Percentiles rank a stretch among this genome's conserved stretches.
Conservation (phyloP, 2,113 vertebrate genomes). For the Isurus oxyrinchus region DNA sequence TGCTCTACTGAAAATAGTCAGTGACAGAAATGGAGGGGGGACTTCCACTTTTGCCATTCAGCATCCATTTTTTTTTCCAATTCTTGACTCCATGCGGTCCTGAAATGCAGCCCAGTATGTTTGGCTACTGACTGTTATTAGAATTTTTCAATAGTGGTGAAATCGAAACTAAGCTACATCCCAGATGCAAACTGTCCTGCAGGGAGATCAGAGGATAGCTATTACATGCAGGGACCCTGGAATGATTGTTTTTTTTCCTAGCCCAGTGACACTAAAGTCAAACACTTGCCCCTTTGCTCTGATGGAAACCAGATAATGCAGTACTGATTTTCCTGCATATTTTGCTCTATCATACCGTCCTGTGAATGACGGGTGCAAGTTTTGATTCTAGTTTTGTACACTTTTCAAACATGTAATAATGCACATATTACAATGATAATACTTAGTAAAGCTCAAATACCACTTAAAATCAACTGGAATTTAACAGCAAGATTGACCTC, state of each 20-base stretch:
- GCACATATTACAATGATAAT: neutral
- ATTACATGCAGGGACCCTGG: neutral
- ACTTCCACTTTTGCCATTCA: too few species aligned
- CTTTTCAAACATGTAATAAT: neutral
- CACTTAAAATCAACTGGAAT: neutral
- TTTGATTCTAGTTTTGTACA: neutral
- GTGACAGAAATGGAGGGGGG: too few species aligned
- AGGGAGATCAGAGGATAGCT: neutral
- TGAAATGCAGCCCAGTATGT: neutral
- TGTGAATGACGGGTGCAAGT: neutral
- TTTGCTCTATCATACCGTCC: too few species aligned
- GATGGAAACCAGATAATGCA: neutral
- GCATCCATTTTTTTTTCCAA: too few species aligned
- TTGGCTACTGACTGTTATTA: neutral
- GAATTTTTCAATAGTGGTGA: neutral
- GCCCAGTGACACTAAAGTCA: neutral
- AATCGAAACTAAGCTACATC: neutral
- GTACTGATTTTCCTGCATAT: neutral
- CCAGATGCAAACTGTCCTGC: neutral
- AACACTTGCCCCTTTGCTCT: neutral
- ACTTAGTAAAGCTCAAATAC: neutral
- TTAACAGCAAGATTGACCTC: neutral
- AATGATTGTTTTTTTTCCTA: too few species aligned
- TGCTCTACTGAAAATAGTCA: too few species aligned
- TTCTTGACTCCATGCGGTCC: too few species aligned